Evolutionary conservation across 2,797 vertebrate genomes (phyloP), one percentile per base, ranked within the genome.

Genomic region (Cynopterus sphinx): DNA sequence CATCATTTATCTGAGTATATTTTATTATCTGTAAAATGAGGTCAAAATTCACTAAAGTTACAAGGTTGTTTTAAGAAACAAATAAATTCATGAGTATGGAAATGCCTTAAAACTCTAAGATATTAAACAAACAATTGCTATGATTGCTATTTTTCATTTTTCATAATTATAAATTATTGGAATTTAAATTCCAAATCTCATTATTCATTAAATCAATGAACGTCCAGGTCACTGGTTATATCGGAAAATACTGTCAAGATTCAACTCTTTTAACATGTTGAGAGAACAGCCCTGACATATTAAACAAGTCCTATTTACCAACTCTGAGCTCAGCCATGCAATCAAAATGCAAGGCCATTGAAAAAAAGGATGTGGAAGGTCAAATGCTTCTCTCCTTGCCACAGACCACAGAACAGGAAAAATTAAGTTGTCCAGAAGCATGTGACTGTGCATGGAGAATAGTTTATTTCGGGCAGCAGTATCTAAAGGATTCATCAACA

Each of bases 161-260:
- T 90, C 21, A 79, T 39, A 74, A 46, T 84, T 75, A 75, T 57
- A 43, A 68, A 68, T 78, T 31, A 63, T 53, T 67, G 11, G 31
- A 79, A 88, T 85, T 78, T 91, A 75, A 85, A 81, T 36, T 75
- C 43, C 43, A 51, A 74, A 36, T 74, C 51, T 93, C 43, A 84
- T 75, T 95, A 94, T 82, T 81, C 28, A 79, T 28, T 95, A 91
- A 71, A 41, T 82, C 41, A 82, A 3, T 36, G 4, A 83, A n/a
- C 16, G 0, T 16, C 22, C 49, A 59, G 13, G 16, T 86, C 53
- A 77, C 26, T 41, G 26, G 5, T 33, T 94, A 1, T n/a, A 46
- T 53, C 8, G 39, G 70, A 95, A 78, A 84, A 82, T 53, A 41
- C 24, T 81, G 22, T 67, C 39, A 83, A 82, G 24, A 84, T 13